Base-by-base conservation (phyloP, 1,140 invertebrate species). In the Calosoma granatense region DNA sequence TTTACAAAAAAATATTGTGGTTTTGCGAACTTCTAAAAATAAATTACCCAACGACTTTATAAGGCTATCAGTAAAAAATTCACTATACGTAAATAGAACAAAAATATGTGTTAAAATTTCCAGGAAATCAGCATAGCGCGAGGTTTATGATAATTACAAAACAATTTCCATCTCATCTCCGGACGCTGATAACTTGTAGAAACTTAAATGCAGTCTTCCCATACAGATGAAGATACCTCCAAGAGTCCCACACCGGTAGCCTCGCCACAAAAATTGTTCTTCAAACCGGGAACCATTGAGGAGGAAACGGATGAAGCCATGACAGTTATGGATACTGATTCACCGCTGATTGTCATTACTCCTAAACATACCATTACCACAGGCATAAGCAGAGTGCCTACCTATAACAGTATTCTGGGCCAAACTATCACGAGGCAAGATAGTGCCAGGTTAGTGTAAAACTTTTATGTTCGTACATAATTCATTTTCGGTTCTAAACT, bases 221-320 rank as follows among this genome's bases (percentile, higher is more conserved):
- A 36, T 9, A 36, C 26, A 9, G 26, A n/a, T 9, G 26, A 36
- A 36, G 6, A 36, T 9, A 9, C 26, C n/a, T 36, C 26, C 6
- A n/a, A 36, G 6, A 36, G n/a, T n/a, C 6, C 26, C 6, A 36
- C 26, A 36, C 26, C 26, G n/a, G 26, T n/a, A n/a, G 26, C 26
- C 26, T n/a, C 26, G n/a, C 26, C 6, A 12, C 67, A 69, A 51
- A 72, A 73, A 57, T 60, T 74, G 2, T 74, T 74, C 51, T 69
- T 65, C 22, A 62, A 72, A 20, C 72, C 72, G 4, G 71, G 72
- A 1, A 71, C 68, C 12, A 72, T 72, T 54, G 72, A 73, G 57
- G 72, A 74, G 39, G 41, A 11, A 11, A 3, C 3, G 3, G 41
- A 47, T 12, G 9, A 9, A 47, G 17, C 9, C 6, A 17, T 47